These are phyloP conservation scores for Sipha flava DNA, from an alignment of 1,140 invertebrate genomes.

Conservation along the genomic window DNA sequence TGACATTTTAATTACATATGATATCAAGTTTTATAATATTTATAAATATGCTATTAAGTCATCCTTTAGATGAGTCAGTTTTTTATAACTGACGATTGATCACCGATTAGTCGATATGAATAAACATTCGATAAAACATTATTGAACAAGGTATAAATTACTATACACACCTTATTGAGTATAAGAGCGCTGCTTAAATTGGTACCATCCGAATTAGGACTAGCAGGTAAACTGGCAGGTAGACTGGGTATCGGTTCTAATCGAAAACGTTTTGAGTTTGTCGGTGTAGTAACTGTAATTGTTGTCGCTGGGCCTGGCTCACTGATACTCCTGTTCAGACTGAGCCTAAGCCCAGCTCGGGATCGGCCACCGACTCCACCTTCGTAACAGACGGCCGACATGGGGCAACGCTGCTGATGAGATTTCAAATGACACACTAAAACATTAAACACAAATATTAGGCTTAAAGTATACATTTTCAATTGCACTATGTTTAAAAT, in stretches of 20 bases:
- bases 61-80: not conserved
- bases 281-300: constrained; percentile 50
- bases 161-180: constrained; percentile 42
- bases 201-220: constrained; percentile 50
- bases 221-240: constrained; percentile 49
- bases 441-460: not conserved
- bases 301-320: constrained; percentile 49
- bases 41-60: not conserved
- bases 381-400: constrained; percentile 49
- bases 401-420: constrained; percentile 37
- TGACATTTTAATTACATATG: not conserved
- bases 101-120: not conserved
- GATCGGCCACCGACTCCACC: constrained; percentile 46
- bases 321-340: constrained; percentile 53
- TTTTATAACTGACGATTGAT: not conserved
- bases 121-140: not conserved
- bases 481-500: too few relatives aligned
- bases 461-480: too few relatives aligned
- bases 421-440: not conserved
- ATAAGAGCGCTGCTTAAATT: constrained; percentile 49
- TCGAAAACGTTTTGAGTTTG: constrained; percentile 46
- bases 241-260: not conserved
- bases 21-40: not conserved
- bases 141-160: not conserved
- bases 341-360: constrained; percentile 51